phyloP scores from a whole-genome alignment of 2,113 vertebrate genomes.

The Antennarius striatus region DNA sequence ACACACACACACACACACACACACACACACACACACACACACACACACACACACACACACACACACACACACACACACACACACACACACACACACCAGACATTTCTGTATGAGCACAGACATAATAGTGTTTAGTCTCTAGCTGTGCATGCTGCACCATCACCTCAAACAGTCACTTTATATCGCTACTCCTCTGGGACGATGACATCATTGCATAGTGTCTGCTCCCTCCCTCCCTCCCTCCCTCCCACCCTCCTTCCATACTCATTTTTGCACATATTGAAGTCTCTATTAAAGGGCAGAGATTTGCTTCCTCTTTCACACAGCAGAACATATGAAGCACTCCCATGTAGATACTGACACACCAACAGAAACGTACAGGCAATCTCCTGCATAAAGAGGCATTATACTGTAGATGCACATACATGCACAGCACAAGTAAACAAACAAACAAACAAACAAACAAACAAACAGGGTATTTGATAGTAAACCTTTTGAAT shows the following conservation, averaged over 20 bases:
- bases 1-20: neutral
- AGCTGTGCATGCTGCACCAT: slow-evolving; percentile 70
- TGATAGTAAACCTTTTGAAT: slow-evolving; percentile 55
- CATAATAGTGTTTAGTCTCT: slow-evolving; percentile 64
- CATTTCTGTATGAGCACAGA: slow-evolving; percentile 44
- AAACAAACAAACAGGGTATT: slow-evolving; percentile 62
- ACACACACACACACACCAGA: neutral
- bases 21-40: neutral
- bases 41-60: neutral
- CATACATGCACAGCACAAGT: slow-evolving; percentile 23
- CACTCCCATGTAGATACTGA: slow-evolving; percentile 30
- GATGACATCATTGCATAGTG: slow-evolving; percentile 76
- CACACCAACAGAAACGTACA: slow-evolving; percentile 29
- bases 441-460: slow-evolving; percentile 61
- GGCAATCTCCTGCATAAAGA: slow-evolving; percentile 31
- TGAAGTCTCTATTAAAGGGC: slow-evolving; percentile 70
- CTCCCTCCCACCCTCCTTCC: slow-evolving; percentile 47
- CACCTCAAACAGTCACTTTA: slow-evolving; percentile 76
- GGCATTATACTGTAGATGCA: slow-evolving; percentile 15
- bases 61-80: slow-evolving; percentile 4
- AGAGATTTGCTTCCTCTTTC: slow-evolving; percentile 55
- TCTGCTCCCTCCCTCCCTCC: slow-evolving; percentile 64
- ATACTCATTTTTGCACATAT: slow-evolving; percentile 69
- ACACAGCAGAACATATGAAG: slow-evolving; percentile 46
- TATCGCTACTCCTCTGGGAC: slow-evolving; percentile 71